Evolutionary conservation across 2,888 invertebrate species (phyloP), one percentile per base, ranked within the genome.

Genomic region (Cheilosia vernalis): DNA sequence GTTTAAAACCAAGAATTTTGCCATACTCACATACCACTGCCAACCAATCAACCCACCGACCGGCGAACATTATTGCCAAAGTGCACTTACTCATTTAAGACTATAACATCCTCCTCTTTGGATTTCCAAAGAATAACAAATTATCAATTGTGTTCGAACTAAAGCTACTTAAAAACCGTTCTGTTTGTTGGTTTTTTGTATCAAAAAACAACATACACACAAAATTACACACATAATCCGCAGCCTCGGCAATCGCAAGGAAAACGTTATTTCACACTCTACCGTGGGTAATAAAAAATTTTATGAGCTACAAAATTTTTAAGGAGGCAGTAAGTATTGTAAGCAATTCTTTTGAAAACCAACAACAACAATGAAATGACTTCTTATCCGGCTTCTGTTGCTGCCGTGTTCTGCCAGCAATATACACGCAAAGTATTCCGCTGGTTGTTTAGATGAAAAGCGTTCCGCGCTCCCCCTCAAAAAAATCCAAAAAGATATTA

Each of bases 251-350:
- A 79, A 84, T 80, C 66, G 85, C 85, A 76, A 85, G 81, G 87
- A 85, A 78, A 77, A 89, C 88, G 89, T 90, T 90, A 88, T 89
- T 90, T 90, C 89, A 90, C 91, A 90, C 91, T 91, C 91, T 91
- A 90, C 90, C 89, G 90, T 90, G 90, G 88, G 90, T 88, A 90
- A 90, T 90, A 91, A 91, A 91, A 91, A 91, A 87, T 90, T 91
- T 91, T 91, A 91, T 91, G 90, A 89, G 88, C 89, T 87, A 88
- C 88, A 88, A 88, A 89, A 88, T 88, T 87, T 87, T 88, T 87
- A 87, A 87, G 88, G 85, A 85, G 85, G 85, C 63, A 81, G 81
- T 85, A 81, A 85, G 85, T 81, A 85, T 80, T 72, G 85, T 85
- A 85, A 85, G 84, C 84, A 85, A 70, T 85, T 60, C 79, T 70